phyloP scores from a whole-genome alignment of 2,113 vertebrate species.

The Varanus komodoensis region DNA sequence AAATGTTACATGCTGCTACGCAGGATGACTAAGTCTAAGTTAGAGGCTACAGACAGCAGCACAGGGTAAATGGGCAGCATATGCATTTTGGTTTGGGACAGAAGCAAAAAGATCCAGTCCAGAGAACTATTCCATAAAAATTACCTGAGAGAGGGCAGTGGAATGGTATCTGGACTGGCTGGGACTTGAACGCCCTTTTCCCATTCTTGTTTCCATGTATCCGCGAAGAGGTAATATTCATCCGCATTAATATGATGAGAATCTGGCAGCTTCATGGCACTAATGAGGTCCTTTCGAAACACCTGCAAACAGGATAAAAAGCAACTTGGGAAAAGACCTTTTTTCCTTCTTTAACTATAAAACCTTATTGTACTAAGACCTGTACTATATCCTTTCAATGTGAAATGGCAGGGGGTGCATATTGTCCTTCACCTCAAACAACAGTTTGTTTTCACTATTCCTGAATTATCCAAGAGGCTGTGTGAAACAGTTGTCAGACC shows the following conservation, averaged over 20 bases:
- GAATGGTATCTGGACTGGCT: constrained; percentile 91
- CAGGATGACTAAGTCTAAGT: neutral
- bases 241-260: constrained; percentile 92
- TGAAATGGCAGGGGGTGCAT: no score
- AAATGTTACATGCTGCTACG: neutral
- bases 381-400: no score
- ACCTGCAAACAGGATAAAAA: constrained; percentile 78
- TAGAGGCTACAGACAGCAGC: neutral
- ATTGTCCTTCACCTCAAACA: no score
- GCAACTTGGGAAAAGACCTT: neutral
- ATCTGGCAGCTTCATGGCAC: constrained; percentile 98
- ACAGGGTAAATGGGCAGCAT: neutral
- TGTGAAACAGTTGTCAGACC: neutral
- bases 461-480: neutral
- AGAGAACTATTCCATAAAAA: accelerated
- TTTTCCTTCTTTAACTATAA: constrained; percentile 4
- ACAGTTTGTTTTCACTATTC: no score
- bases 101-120: neutral
- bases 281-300: constrained; percentile 99
- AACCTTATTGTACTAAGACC: neutral
- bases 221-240: constrained; percentile 92
- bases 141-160: constrained; percentile 90
- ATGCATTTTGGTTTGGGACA: neutral
- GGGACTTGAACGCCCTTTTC: constrained; percentile 98
- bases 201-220: constrained; percentile 98